phyloP scores from a whole-genome alignment of 2,113 vertebrate genomes.

The Macquaria ambigua region DNA sequence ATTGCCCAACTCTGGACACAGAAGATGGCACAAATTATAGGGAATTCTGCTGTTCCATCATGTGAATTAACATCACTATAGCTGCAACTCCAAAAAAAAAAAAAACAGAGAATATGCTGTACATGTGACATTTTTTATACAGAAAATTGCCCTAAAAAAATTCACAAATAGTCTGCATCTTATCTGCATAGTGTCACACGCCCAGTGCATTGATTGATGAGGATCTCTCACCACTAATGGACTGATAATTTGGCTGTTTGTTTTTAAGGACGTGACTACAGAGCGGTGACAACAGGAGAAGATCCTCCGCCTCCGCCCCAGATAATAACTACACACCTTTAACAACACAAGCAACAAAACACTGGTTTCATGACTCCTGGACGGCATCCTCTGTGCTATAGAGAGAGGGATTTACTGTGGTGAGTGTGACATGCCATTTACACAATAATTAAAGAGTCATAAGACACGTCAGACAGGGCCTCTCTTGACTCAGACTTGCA shows the following conservation, averaged over 20 bases:
- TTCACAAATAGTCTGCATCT: neutral
- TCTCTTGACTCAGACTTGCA: slow-evolving; percentile 62
- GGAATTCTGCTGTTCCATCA: slow-evolving; percentile 19
- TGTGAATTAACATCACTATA: slow-evolving; percentile 1
- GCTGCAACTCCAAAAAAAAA: neutral
- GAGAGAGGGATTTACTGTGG: slow-evolving; percentile 72
- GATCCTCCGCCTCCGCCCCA: slow-evolving; percentile 5
- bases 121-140: neutral
- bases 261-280: slow-evolving; percentile 40
- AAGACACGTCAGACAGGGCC: slow-evolving; percentile 53
- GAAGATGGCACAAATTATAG: slow-evolving; percentile 37
- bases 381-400: slow-evolving; percentile 46
- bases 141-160: neutral
- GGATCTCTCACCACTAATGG: slow-evolving; percentile 26
- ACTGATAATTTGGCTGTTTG: slow-evolving; percentile 51
- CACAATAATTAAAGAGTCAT: slow-evolving; percentile 73
- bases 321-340: slow-evolving; percentile 55
- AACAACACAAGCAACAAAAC: slow-evolving; percentile 68
- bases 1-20: slow-evolving; percentile 89
- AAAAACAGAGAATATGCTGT: neutral
- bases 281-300: slow-evolving; percentile 50
- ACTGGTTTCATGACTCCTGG: slow-evolving; percentile 50
- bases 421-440: slow-evolving; percentile 64
- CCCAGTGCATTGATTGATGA: slow-evolving; percentile 1
- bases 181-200: neutral